Percentiles rank a stretch among this genome's conserved stretches.
phyloP scores from a whole-genome alignment of 2,888 invertebrate species.

The Steromphala cineraria region DNA sequence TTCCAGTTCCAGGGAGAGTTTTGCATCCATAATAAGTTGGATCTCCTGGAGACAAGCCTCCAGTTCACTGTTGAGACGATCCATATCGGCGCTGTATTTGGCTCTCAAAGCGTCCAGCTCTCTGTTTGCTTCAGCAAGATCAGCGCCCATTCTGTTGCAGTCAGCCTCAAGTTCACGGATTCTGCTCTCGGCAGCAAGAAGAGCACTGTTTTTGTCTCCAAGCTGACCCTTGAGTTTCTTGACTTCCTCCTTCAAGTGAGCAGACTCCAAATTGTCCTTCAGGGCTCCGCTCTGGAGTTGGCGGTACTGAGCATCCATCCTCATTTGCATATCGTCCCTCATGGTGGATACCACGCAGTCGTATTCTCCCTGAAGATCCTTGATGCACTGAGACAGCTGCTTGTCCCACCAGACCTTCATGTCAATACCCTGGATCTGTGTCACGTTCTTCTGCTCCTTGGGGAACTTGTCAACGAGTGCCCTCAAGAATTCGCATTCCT shows the following conservation, averaged over 20 bases:
- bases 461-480: constrained; percentile 69
- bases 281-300: constrained; percentile 75
- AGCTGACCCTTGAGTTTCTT: constrained; percentile 73
- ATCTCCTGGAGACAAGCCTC: constrained; percentile 45
- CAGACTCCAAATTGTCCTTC: constrained; percentile 73
- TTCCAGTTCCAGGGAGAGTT: constrained; percentile 77
- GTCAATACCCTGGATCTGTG: constrained; percentile 61
- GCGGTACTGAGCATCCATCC: constrained; percentile 77
- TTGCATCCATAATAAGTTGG: constrained; percentile 74
- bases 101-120: constrained; percentile 45
- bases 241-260: constrained; percentile 74
- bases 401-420: constrained; percentile 77
- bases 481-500: constrained; percentile 75
- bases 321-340: constrained; percentile 74
- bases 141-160: constrained; percentile 29
- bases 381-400: constrained; percentile 75
- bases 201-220: constrained; percentile 34
- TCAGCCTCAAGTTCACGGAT: constrained; percentile 44
- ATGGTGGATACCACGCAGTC: constrained; percentile 74
- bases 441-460: constrained; percentile 29
- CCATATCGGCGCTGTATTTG: constrained; percentile 34
- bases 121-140: constrained; percentile 30
- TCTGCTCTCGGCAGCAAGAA: constrained; percentile 46
- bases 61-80: constrained; percentile 39
- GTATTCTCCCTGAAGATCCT: constrained; percentile 76